A percentile compares a stretch with the other conserved stretches of the same genome.
phyloP scores from a whole-genome alignment of 2,113 vertebrate genomes.

The Glareola pratincola region DNA sequence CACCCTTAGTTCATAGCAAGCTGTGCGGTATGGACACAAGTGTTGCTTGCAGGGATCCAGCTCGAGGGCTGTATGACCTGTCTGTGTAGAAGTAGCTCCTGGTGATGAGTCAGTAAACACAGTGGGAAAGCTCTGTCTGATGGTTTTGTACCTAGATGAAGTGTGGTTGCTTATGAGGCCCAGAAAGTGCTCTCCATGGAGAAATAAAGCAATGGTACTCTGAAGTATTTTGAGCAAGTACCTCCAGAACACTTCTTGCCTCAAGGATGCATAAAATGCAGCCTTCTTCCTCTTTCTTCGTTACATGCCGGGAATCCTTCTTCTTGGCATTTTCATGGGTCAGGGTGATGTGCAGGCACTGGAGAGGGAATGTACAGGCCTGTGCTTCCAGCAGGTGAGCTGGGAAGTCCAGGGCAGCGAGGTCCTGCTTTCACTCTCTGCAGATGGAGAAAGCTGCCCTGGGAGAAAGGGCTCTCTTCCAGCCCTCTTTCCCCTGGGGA shows the following conservation, averaged over 20 bases:
- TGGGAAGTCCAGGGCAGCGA: neutral
- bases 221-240: neutral
- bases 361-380: neutral
- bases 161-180: neutral
- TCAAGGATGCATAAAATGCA: neutral
- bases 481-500: neutral
- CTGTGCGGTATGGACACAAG: fast-evolving
- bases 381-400: neutral
- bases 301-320: neutral
- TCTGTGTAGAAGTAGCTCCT: neutral
- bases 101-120: neutral
- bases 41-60: neutral
- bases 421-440: neutral
- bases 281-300: neutral
- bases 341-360: neutral
- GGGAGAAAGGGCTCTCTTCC: neutral
- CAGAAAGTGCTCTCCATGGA: neutral
- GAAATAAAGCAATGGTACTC: neutral
- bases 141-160: neutral
- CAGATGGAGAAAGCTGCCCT: neutral
- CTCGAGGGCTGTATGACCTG: neutral
- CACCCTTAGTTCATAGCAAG: neutral
- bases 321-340: neutral
- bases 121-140: neutral
- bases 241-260: neutral